These are phyloP conservation scores for Sinotaia quadrata DNA, from an alignment of 2,888 invertebrate genomes.

Conservation along the genomic window DNA sequence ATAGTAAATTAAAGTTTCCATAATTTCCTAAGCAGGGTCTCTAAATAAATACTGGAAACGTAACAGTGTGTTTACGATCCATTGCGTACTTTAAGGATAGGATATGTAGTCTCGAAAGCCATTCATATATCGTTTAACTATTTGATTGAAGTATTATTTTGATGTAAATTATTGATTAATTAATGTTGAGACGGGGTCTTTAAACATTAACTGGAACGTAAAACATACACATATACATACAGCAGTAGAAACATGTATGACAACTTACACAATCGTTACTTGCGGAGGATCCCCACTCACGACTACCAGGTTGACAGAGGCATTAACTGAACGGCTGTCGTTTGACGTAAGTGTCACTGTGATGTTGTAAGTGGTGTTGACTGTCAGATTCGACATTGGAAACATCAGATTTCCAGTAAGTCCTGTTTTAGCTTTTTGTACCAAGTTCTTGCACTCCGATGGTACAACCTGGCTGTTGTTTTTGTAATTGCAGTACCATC, in stretches of 20 bases:
- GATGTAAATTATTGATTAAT: too few species aligned
- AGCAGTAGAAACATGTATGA: neutral
- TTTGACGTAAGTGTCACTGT: slow-evolving; percentile 36
- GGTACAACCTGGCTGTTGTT: neutral
- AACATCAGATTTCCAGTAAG: neutral
- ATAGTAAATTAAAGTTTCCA: too few species aligned
- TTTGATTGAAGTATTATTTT: too few species aligned
- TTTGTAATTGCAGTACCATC: slow-evolving; percentile 28
- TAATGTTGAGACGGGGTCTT: too few species aligned
- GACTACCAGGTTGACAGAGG: slow-evolving; percentile 38
- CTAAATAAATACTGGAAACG: too few species aligned
- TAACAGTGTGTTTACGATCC: too few species aligned
- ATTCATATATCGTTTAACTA: too few species aligned
- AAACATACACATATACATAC: too few species aligned
- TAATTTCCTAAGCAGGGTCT: too few species aligned
- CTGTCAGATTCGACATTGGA: neutral
- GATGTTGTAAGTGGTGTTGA: slow-evolving; percentile 13
- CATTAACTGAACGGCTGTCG: slow-evolving; percentile 34
- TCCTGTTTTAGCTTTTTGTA: neutral
- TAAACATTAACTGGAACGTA: too few species aligned
- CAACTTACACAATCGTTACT: slow-evolving; percentile 43
- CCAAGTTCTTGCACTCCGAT: neutral
- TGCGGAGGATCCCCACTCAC: slow-evolving; percentile 44
- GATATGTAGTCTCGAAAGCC: too few species aligned
- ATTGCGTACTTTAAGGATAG: too few species aligned